Evolutionary conservation across 2,113 vertebrate species (phyloP).

Genomic region (Alethe diademata): DNA sequence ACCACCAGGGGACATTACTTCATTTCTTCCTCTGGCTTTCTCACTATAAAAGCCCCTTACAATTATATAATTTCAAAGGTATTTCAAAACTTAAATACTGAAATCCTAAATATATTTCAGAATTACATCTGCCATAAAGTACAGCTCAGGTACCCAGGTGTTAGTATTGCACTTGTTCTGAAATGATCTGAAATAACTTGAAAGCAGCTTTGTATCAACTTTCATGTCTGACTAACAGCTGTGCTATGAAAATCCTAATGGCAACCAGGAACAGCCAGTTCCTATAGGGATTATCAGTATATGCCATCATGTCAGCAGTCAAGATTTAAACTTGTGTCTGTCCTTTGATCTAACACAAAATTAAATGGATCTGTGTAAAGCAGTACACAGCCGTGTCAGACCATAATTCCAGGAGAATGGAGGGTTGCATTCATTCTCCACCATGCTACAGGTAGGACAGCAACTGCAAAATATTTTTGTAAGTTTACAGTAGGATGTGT

Average conservation of each 20-base stretch:
- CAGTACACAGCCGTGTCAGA: background rate
- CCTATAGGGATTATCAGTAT: background rate
- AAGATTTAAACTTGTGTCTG: background rate
- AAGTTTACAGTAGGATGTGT: background rate
- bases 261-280: background rate
- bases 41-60: background rate
- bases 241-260: background rate
- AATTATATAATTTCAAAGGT: background rate
- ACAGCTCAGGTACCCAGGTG: background rate
- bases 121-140: background rate
- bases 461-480: background rate
- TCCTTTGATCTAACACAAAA: background rate
- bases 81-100: background rate
- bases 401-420: background rate
- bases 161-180: background rate
- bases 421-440: background rate
- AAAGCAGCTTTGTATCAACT: background rate
- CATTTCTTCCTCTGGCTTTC: background rate
- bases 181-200: background rate
- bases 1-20: constrained; percentile 7
- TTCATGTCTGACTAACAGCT: background rate
- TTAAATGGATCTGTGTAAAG: background rate
- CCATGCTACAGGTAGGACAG: background rate
- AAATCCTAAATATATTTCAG: background rate
- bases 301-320: background rate